Conservation (phyloP, 2,888 invertebrate genomes). For the Sarcophaga carnaria region DNA sequence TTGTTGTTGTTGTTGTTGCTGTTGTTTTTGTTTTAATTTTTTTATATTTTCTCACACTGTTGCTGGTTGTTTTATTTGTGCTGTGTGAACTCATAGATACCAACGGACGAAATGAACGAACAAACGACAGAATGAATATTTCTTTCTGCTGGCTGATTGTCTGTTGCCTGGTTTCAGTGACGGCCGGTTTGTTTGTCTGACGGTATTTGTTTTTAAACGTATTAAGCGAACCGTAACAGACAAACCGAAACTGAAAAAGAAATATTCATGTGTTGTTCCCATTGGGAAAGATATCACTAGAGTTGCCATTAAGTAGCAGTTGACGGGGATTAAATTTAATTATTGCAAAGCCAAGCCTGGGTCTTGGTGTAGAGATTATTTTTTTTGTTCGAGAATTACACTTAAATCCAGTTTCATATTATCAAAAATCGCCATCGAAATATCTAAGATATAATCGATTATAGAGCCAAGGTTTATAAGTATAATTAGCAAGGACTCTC, state of each 20-base stretch:
- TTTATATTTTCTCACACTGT: constrained; percentile 64
- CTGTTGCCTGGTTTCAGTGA: constrained; percentile 23
- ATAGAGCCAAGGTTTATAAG: no score
- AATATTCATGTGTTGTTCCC: constrained; percentile 62
- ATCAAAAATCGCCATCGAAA: no score
- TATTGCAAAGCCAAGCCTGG: no score
- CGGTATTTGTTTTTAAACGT: constrained; percentile 62
- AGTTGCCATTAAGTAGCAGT: constrained; percentile 44
- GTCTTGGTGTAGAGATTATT: no score
- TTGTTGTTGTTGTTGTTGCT: neutral
- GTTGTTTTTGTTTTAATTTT: neutral
- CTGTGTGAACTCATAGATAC: constrained; percentile 60
- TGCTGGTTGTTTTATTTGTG: constrained; percentile 42
- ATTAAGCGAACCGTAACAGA: constrained; percentile 68
- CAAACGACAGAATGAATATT: neutral
- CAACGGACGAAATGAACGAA: constrained; percentile 26
- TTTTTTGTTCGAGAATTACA: no score
- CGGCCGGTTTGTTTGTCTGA: constrained; percentile 12
- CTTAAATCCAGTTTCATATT: no score
- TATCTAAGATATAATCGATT: no score
- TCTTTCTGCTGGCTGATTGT: constrained; percentile 69
- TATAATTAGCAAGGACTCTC: no score
- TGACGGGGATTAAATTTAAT: neutral
- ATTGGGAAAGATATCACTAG: constrained; percentile 63
- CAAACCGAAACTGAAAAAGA: constrained; percentile 45